Base-by-base conservation (phyloP, 2,888 invertebrate species). In the Drosophila setosimentum region DNA sequence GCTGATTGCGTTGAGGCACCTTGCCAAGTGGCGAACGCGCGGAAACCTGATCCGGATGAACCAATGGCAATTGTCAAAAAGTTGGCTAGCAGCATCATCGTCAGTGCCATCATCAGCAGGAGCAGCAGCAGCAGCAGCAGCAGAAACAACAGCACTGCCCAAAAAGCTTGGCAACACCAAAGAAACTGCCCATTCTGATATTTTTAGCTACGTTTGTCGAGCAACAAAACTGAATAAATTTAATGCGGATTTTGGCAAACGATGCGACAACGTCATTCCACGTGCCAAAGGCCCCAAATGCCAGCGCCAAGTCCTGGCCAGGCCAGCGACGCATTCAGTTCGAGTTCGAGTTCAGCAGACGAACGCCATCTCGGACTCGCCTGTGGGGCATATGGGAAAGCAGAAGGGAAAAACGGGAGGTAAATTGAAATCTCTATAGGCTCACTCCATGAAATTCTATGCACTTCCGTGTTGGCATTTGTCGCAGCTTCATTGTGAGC, bases 161-260 rank as follows among this genome's bases (percentile, higher is more conserved):
- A n/a, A 32, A 62, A 61, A 55, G 68, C 80, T 87, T 79, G 83
- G 85, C 83, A 82, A 55, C 58, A 66, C 69, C 73, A 63, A 69
- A 83, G 71, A 69, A 82, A 76, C 59, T 60, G 74, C 54, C 68
- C 62, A 62, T 71, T 77, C 70, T 72, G 76, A 78, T 83, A 83
- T 87, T 83, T 70, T 67, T 67, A 71, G 76, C 76, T 69, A 84
- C 76, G 76, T 83, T 83, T 72, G 68, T 68, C 71, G 72, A 74
- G 87, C 83, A 91, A 90, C 86, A 91, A 82, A 90, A 84, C 81
- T 88, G 88, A 86, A 91, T 91, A 92, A 92, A 91, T 91, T 92
- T 90, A 92, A 92, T 92, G 91, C 89, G 85, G 73, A 91, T 91
- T 91, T 91, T 91, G 92, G 91, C 91, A 91, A 80, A 68, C 80